phyloP scores from a whole-genome alignment of 2,797 vertebrate genomes.

The Pangasius mekongensis region DNA sequence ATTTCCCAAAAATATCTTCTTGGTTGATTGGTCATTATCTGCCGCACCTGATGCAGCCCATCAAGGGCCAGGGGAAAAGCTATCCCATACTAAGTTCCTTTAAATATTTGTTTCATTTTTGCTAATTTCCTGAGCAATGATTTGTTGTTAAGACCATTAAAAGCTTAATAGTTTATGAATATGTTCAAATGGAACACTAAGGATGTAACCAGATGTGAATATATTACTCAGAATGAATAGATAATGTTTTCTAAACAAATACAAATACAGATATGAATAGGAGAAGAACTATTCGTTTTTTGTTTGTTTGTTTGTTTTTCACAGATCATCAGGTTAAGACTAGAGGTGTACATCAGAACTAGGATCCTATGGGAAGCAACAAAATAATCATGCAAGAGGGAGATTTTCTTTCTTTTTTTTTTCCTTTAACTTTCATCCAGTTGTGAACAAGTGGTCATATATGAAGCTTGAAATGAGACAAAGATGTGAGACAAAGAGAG shows the following conservation, averaged over 20 bases:
- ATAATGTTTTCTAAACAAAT: not conserved
- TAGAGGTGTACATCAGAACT: not conserved
- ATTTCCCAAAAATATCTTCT: too few species aligned
- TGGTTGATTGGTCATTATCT: too few species aligned
- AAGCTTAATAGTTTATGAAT: too few species aligned
- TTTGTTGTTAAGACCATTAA: too few species aligned
- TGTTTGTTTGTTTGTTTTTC: not conserved
- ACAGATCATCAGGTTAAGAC: not conserved
- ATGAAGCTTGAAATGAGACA: not conserved
- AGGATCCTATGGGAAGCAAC: not conserved
- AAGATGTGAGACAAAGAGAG: not conserved
- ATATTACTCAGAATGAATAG: not conserved
- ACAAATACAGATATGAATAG: not conserved
- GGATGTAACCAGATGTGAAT: not conserved
- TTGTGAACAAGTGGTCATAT: not conserved
- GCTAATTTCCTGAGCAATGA: too few species aligned
- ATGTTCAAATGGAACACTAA: not conserved
- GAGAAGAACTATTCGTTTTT: too few species aligned
- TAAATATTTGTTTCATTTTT: too few species aligned
- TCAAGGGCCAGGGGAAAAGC: too few species aligned
- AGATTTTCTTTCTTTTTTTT: too few species aligned
- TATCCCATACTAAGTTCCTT: too few species aligned
- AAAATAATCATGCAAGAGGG: not conserved
- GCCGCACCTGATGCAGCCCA: too few species aligned
- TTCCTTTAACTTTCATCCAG: not conserved